Conservation (phyloP, 2,113 vertebrate genomes). For the Grus americana region DNA sequence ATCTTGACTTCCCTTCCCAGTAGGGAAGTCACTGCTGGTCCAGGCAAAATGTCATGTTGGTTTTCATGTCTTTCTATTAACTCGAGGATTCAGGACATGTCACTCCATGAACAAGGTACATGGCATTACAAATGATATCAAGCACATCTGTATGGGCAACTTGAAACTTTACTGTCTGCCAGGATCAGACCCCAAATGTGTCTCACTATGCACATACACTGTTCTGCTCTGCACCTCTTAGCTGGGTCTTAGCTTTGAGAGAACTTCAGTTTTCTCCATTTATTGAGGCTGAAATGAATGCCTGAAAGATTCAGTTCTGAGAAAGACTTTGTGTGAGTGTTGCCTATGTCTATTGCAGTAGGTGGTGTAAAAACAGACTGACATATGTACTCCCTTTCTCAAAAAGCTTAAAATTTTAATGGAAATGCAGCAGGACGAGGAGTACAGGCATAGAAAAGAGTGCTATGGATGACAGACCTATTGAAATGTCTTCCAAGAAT, state of each 20-base stretch:
- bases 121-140: not conserved
- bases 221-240: not conserved
- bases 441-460: not conserved
- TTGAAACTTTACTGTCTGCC: not conserved
- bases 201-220: not conserved
- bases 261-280: not conserved
- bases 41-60: not conserved
- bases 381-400: not conserved
- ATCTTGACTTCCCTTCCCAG: not conserved
- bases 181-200: not conserved
- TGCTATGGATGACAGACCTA: not conserved
- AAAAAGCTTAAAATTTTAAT: not conserved
- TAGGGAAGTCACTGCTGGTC: not conserved
- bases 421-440: not conserved
- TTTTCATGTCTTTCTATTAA: not conserved
- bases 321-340: not conserved
- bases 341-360: not conserved
- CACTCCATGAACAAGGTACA: not conserved
- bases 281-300: not conserved
- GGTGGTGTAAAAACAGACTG: not conserved
- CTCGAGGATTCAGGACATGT: not conserved
- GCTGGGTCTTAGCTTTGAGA: not conserved
- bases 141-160: not conserved
- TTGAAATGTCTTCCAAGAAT: not conserved
- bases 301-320: not conserved